A percentile compares a stretch with the other conserved stretches of the same genome.
Evolutionary conservation across 1,140 invertebrate species (phyloP).

Genomic region (Orussus abietinus): DNA sequence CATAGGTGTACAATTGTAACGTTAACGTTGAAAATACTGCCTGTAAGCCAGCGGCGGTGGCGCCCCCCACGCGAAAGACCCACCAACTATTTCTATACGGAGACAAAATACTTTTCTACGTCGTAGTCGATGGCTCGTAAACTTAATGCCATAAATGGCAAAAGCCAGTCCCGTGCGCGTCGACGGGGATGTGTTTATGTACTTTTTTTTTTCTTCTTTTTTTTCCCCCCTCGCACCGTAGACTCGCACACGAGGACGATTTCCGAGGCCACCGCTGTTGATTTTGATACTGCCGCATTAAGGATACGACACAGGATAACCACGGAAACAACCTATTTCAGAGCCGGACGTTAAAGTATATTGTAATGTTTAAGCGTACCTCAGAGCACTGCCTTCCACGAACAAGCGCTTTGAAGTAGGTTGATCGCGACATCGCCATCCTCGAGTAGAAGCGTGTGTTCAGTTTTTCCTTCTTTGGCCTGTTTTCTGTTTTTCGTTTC

Average conservation of each 20-base stretch:
- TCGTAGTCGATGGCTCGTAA: conserved; percentile 7
- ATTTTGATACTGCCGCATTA: conserved; percentile 12
- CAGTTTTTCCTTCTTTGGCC: conserved; percentile 4
- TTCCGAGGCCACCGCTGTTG: background rate
- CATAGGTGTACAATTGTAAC: conserved; percentile 37
- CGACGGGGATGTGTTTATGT: background rate
- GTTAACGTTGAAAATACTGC: conserved; percentile 14
- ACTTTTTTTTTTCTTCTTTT: background rate
- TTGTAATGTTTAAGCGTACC: conserved; percentile 30
- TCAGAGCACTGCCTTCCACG: conserved; percentile 42
- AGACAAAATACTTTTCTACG: too few species aligned
- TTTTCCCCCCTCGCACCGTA: background rate
- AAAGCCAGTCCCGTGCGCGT: background rate
- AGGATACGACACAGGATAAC: conserved; percentile 12
- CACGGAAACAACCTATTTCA: conserved; percentile 25
- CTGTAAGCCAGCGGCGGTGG: conserved; percentile 12
- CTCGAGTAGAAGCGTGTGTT: conserved; percentile 10
- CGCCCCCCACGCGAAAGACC: too few species aligned
- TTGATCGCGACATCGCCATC: conserved; percentile 19
- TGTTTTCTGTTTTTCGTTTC: conserved; percentile 12
- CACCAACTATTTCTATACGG: too few species aligned
- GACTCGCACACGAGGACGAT: conserved; percentile 1
- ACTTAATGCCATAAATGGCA: too few species aligned
- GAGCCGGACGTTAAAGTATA: conserved; percentile 23
- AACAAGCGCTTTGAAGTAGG: conserved; percentile 34